Evolutionary conservation across 2,797 vertebrate species (phyloP).

Genomic region (Anguilla anguilla): DNA sequence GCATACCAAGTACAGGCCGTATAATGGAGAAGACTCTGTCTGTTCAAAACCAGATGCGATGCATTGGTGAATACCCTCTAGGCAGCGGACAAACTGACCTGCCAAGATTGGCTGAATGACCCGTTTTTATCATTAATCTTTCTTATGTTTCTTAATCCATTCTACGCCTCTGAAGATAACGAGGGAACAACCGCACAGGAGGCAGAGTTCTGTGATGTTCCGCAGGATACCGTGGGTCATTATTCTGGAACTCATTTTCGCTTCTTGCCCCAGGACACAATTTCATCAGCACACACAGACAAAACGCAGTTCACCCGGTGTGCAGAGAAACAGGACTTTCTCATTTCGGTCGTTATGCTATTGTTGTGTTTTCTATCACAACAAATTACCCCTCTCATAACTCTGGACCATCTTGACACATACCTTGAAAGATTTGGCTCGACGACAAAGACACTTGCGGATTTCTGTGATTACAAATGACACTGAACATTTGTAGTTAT

Average conservation of each 20-base stretch:
- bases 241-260: conserved; percentile 38
- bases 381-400: background rate
- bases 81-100: background rate
- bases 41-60: background rate
- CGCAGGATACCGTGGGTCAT: background rate
- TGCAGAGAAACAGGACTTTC: background rate
- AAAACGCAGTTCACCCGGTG: background rate
- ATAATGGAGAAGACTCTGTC: background rate
- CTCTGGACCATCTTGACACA: background rate
- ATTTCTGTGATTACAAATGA: background rate
- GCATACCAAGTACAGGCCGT: background rate
- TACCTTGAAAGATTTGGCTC: background rate
- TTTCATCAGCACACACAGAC: conserved; percentile 34
- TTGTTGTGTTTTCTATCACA: background rate
- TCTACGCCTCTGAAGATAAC: background rate
- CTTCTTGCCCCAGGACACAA: conserved; percentile 33
- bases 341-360: background rate
- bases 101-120: background rate
- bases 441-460: background rate
- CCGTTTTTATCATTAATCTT: background rate
- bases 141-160: background rate
- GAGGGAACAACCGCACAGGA: background rate
- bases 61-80: background rate
- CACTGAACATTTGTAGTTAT: background rate
- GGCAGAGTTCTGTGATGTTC: conserved; percentile 31